A percentile compares a stretch with the other conserved stretches of the same genome.
These are phyloP conservation scores for Chelonia mydas DNA, from an alignment of 2,797 vertebrate genomes.

Conservation along the genomic window DNA sequence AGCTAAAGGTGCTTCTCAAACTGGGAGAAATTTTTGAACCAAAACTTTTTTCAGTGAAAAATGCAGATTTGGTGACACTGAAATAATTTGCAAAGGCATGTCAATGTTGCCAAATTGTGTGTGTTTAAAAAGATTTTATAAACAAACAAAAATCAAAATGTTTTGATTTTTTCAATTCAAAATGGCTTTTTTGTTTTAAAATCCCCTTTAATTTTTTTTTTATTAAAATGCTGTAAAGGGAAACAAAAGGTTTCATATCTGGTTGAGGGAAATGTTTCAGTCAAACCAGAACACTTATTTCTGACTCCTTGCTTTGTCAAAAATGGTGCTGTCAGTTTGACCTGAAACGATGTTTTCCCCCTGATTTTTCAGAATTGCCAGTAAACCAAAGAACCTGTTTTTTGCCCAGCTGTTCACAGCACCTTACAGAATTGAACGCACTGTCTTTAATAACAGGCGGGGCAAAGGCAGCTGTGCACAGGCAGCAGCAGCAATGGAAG, in stretches of 20 bases:
- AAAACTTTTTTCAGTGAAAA: not conserved
- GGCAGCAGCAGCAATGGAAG: not conserved
- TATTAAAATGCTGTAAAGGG: not conserved
- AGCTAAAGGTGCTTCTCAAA: not conserved
- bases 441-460: not conserved
- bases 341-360: no score
- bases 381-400: no score
- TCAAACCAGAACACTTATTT: not conserved
- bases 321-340: no score
- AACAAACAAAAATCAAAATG: not conserved
- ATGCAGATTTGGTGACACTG: not conserved
- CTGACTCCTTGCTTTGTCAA: not conserved
- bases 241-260: not conserved
- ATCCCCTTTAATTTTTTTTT: not conserved
- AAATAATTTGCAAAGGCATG: not conserved
- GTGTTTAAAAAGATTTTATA: not conserved
- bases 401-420: no score
- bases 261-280: not conserved
- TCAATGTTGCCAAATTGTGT: not conserved
- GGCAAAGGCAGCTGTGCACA: not conserved
- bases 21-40: not conserved
- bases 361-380: no score
- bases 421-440: not conserved
- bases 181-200: not conserved
- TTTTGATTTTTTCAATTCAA: not conserved